Conservation (phyloP, 1,140 invertebrate genomes). For the Papilio dardanus region DNA sequence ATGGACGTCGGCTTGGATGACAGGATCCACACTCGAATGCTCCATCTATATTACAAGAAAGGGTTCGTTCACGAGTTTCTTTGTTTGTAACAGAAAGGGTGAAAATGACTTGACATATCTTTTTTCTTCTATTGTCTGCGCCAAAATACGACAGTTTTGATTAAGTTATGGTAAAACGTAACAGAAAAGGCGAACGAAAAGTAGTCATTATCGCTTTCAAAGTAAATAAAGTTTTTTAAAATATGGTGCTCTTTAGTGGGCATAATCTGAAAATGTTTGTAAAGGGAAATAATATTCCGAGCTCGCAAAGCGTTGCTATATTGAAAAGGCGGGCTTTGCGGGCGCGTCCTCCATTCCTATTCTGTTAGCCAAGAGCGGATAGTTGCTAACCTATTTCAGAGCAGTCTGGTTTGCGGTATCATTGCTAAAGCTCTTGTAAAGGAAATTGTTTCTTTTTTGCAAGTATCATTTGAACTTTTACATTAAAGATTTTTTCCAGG, state of each 20-base stretch:
- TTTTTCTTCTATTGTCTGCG: not conserved
- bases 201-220: not conserved
- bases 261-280: conserved; percentile 13
- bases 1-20: conserved; percentile 17
- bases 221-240: not conserved
- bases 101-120: too few species aligned
- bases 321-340: conserved; percentile 19
- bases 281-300: conserved; percentile 21
- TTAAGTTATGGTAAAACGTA: not conserved
- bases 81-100: not conserved
- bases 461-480: not conserved
- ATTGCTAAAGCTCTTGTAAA: not conserved
- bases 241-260: not conserved
- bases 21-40: conserved; percentile 19
- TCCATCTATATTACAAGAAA: not conserved
- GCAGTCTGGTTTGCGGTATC: conserved; percentile 5
- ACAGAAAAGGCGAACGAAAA: not conserved
- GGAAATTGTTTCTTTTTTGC: not conserved
- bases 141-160: not conserved
- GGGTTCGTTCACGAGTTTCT: not conserved
- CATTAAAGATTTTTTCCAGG: not conserved
- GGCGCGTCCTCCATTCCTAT: conserved; percentile 10
- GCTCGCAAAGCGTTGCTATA: not conserved
- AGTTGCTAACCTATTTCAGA: conserved; percentile 19
- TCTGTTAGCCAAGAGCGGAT: not conserved